Percentiles rank a stretch among this genome's conserved stretches.
These are phyloP conservation scores for Microctonus aethiopoides DNA, from an alignment of 2,888 invertebrate genomes.

Conservation along the genomic window DNA sequence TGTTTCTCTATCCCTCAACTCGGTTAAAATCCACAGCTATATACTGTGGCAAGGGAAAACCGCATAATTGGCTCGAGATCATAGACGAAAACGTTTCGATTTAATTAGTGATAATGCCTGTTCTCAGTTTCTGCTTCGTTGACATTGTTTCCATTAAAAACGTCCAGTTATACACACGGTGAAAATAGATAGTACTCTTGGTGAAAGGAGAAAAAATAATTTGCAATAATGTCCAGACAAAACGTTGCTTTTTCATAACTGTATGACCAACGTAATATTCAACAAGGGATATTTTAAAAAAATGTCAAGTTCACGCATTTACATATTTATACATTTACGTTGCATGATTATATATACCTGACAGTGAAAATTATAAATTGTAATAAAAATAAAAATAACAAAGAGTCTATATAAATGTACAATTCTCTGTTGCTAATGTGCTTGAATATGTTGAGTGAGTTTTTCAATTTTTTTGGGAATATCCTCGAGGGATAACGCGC, in stretches of 20 bases:
- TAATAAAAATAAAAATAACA: not conserved
- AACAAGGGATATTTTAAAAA: not conserved
- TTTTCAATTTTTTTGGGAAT: slow-evolving; percentile 53
- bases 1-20: not conserved
- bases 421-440: slow-evolving; percentile 30
- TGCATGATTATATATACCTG: too few species aligned
- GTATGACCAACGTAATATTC: not conserved
- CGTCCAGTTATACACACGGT: not conserved
- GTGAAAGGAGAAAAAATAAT: not conserved
- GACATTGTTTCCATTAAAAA: not conserved
- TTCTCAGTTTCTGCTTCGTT: not conserved
- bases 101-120: slow-evolving; percentile 24
- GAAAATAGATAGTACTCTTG: too few species aligned
- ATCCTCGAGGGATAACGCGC: slow-evolving; percentile 29
- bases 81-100: slow-evolving; percentile 15
- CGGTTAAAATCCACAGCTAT: not conserved
- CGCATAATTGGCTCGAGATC: slow-evolving; percentile 20
- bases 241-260: not conserved
- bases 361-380: not conserved
- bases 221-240: not conserved
- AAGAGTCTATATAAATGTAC: not conserved
- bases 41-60: not conserved
- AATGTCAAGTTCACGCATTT: not conserved
- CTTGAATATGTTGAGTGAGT: slow-evolving; percentile 49
- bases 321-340: too few species aligned